Conservation (phyloP, 2,797 vertebrate species). For the Crenichthys baileyi region DNA sequence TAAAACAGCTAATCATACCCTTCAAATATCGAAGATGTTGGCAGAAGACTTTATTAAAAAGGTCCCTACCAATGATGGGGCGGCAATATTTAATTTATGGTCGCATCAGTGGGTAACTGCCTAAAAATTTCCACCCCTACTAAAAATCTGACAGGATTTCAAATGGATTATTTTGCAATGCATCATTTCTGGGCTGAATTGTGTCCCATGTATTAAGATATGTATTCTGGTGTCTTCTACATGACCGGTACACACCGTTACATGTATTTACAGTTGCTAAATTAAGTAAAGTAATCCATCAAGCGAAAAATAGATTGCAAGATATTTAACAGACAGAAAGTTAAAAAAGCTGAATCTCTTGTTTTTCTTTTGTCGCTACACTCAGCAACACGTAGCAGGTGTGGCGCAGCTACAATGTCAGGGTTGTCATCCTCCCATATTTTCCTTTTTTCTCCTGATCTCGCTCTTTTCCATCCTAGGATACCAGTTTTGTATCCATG, state of each 20-base stretch:
- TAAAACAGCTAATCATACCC: no score
- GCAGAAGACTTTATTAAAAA: not conserved
- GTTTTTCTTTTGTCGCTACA: slow-evolving; percentile 5
- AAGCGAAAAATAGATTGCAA: not conserved
- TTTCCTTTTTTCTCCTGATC: slow-evolving; percentile 49
- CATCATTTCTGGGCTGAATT: not conserved
- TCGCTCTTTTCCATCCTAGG: slow-evolving; percentile 72
- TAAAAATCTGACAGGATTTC: not conserved
- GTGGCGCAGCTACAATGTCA: slow-evolving; percentile 38
- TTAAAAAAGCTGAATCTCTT: not conserved
- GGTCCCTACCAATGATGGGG: not conserved
- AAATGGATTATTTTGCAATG: not conserved
- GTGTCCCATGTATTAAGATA: not conserved
- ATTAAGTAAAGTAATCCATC: not conserved
- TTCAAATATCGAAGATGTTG: not conserved
- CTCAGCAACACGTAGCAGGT: slow-evolving; percentile 46
- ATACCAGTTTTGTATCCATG: slow-evolving; percentile 81
- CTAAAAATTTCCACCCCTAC: no score
- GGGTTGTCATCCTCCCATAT: slow-evolving; percentile 32
- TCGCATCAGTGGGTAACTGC: not conserved
- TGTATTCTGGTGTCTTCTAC: not conserved
- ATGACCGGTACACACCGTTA: not conserved
- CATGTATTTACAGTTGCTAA: not conserved
- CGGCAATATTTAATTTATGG: not conserved
- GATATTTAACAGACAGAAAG: not conserved